These are phyloP conservation scores for Tetragnatha montana DNA, from an alignment of 2,888 invertebrate species.

Conservation along the genomic window DNA sequence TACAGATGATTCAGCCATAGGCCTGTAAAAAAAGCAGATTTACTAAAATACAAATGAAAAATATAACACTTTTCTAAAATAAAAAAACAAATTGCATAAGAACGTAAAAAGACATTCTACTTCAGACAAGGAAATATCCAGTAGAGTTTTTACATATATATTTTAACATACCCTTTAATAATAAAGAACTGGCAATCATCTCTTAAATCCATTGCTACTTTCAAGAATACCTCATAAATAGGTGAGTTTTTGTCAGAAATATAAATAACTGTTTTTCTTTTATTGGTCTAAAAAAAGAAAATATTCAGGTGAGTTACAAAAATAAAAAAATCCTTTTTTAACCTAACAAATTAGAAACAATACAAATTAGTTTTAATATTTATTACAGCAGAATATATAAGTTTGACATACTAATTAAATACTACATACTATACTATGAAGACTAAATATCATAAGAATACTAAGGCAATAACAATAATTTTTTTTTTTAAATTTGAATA, in stretches of 20 bases:
- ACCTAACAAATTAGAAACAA: no score
- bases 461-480: neutral
- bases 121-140: neutral
- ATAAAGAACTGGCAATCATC: constrained; percentile 97
- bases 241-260: constrained; percentile 82
- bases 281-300: constrained; percentile 77
- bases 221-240: constrained; percentile 87
- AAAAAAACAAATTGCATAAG: neutral
- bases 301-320: constrained; percentile 22
- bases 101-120: neutral
- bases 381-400: no score
- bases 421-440: no score
- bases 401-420: no score
- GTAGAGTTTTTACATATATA: neutral
- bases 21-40: constrained; percentile 34
- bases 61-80: neutral
- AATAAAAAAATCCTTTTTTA: neutral
- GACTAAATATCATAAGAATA: no score
- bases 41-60: neutral
- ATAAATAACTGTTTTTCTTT: constrained; percentile 91
- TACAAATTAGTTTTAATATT: no score
- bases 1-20: constrained; percentile 28
- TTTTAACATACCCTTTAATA: constrained; percentile 84
- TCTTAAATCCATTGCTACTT: constrained; percentile 90
- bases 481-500: no score